Evolutionary conservation across 2,797 vertebrate genomes (phyloP), one percentile per base, ranked within the genome.

Genomic region (Pseudochromis fuscus): DNA sequence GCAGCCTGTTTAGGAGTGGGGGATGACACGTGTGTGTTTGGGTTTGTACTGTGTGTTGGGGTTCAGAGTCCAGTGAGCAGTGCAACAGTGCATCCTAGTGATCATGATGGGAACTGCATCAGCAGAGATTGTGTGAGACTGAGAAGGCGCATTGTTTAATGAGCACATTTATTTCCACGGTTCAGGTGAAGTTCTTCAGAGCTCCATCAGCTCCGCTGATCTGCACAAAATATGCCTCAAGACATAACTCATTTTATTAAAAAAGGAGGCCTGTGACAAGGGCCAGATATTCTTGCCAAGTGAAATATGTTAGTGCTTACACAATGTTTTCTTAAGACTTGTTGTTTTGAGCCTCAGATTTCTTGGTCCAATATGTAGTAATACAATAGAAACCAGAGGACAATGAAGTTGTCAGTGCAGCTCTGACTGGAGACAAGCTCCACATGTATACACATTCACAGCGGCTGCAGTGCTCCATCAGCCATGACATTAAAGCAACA

Each of bases 51-150:
- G 27, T 60, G 61, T 63, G 66, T 31, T 13, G 5, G 52, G 35
- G 56, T 50, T 51, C 2, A 16, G 25, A 16, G 42, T 44, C 51
- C 7, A 16, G 58, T 60, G 24, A 38, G 68, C 61, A 37, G 84
- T 76, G 73, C 69, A 76, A 82, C 75, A 91, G 85, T 85, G 88
- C 85, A 0, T 67, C 83, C 90, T 85, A 66, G 71, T 81, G 91
- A 6, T 33, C 4, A 5, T 3, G 0, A 2, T 4, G 15, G 52
- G 35, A 71, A 37, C 40, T 69, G 56, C 64, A 52, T 7, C n/a
- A 9, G 23, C n/a, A 1, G 9, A 18, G 0, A 9, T n/a, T 7
- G 27, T 38, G 48, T 57, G 48, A 67, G 55, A 10, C 1, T n/a
- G 21, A 62, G 6, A 18, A 13, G 13, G 28, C 28, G 44, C 45